Conservation (phyloP, 2,888 invertebrate genomes). For the Danaus chrysippus region DNA sequence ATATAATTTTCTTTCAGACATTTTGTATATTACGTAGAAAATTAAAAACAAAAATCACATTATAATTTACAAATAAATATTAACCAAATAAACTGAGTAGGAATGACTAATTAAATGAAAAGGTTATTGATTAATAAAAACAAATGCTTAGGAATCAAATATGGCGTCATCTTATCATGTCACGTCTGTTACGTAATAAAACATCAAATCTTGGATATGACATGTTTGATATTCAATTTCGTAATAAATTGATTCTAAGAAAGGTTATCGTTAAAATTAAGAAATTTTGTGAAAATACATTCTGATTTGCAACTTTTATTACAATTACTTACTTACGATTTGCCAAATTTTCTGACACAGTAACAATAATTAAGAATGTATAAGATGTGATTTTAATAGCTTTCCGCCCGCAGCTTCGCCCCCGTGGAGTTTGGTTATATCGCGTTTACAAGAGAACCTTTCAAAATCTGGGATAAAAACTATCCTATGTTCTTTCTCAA, state of each 20-base stretch:
- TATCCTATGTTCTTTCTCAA: too few species aligned
- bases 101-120: not conserved
- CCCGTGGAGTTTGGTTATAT: too few species aligned
- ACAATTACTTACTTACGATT: too few species aligned
- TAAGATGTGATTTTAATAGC: too few species aligned
- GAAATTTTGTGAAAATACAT: too few species aligned
- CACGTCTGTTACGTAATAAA: slow-evolving; percentile 45
- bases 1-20: slow-evolving; percentile 35
- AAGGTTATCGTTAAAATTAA: too few species aligned
- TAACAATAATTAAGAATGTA: too few species aligned
- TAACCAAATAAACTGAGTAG: not conserved
- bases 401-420: too few species aligned
- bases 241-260: slow-evolving; percentile 10
- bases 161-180: slow-evolving; percentile 46
- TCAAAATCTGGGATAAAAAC: too few species aligned
- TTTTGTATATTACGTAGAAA: slow-evolving; percentile 14
- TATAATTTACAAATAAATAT: slow-evolving; percentile 3
- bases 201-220: slow-evolving; percentile 20
- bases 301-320: too few species aligned
- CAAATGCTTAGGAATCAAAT: slow-evolving; percentile 1
- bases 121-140: not conserved
- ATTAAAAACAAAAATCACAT: slow-evolving; percentile 1
- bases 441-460: too few species aligned
- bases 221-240: slow-evolving; percentile 23
- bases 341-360: too few species aligned